Evolutionary conservation across 1,140 invertebrate genomes (phyloP), one percentile per base, ranked within the genome.

Genomic region (Drosophila busckii): DNA sequence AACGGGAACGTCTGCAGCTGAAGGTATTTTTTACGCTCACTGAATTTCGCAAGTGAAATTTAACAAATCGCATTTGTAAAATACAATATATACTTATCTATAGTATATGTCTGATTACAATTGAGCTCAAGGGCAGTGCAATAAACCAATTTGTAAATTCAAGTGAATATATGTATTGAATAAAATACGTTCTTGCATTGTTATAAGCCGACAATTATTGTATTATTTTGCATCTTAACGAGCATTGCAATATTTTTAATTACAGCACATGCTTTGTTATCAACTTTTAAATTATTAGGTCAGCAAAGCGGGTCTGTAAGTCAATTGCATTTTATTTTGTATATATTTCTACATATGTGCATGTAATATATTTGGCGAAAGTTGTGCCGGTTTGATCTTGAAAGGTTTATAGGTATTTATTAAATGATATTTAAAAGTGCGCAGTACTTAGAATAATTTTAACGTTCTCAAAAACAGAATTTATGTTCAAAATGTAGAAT

Each of bases 141-240:
- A 78, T 70, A 76, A 76, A 78, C 71, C 55, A 63, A 76, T 78
- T 63, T 52, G 56, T 53, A 67, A 78, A 62, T 55, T 42, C n/a
- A 37, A 20, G 2, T 46, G 44, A 29, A 45, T 44, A n/a, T 25
- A 32, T 32, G 22, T n/a, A 50, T 44, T 42, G 10, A 37, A 25
- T 48, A 41, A 35, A 22, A 31, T 29, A 40, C 20, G 25, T 2
- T 42, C 23, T 19, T 46, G 13, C 28, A 34, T 10, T 13, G 8
- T n/a, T 26, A n/a, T n/a, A n/a, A n/a, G n/a, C n/a, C n/a, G n/a
- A n/a, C n/a, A n/a, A n/a, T n/a, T n/a, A n/a, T n/a, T n/a, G n/a
- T n/a, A 9, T 19, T 19, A 13, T 15, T 25, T 19, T 17, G 10
- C 12, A 6, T 41, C 15, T 52, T 31, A 26, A 22, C 12, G 25